phyloP scores from a whole-genome alignment of 2,888 invertebrate species.

The Eucriotettix oculatus region DNA sequence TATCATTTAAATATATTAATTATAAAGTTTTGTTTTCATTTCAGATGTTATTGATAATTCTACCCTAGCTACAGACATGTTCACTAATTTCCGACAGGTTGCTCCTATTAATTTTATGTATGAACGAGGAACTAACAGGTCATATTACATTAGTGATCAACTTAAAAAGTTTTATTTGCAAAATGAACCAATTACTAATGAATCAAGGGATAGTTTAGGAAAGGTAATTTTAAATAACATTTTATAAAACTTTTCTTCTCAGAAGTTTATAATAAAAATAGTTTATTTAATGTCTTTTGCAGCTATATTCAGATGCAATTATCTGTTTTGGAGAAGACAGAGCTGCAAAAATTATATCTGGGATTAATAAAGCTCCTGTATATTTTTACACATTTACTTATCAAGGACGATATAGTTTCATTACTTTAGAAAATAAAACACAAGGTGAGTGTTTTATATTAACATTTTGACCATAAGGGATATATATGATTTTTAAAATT shows the following conservation, averaged over 20 bases:
- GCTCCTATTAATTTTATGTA: not conserved
- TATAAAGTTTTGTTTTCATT: not conserved
- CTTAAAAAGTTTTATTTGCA: not conserved
- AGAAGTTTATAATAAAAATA: no score
- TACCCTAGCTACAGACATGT: not conserved
- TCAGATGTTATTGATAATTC: not conserved
- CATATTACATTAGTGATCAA: not conserved
- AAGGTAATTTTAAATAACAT: not conserved
- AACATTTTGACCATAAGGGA: not conserved
- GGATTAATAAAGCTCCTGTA: slow-evolving; percentile 34
- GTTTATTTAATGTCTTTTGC: not conserved
- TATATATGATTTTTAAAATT: not conserved
- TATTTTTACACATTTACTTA: slow-evolving; percentile 46
- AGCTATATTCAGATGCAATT: slow-evolving; percentile 40
- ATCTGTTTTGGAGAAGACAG: slow-evolving; percentile 42
- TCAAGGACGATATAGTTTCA: slow-evolving; percentile 40
- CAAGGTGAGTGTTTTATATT: not conserved
- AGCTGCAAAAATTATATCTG: slow-evolving; percentile 39
- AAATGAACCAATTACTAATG: not conserved
- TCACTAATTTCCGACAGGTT: not conserved
- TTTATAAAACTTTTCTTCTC: no score
- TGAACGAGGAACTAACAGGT: not conserved
- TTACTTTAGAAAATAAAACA: slow-evolving; percentile 10
- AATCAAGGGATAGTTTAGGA: not conserved
- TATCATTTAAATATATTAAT: not conserved